Base-by-base conservation (phyloP, 2,113 vertebrate species). In the Mesitornis unicolor region DNA sequence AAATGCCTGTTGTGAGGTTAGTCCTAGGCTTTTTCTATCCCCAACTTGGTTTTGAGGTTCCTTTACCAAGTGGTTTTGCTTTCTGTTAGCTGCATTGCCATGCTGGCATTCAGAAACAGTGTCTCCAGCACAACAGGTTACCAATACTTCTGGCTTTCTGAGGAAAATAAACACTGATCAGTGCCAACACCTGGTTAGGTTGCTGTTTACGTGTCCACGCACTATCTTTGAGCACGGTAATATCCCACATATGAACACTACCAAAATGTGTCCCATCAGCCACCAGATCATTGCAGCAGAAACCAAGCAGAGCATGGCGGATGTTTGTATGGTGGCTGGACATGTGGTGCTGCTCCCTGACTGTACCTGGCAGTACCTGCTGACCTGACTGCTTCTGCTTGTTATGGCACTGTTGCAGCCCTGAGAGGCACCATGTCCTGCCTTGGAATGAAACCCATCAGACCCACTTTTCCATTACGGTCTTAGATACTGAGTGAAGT, bases 321-420 rank as follows among this genome's bases (percentile, higher is more conserved):
- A 22, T 17, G 54, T 45, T 61, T 40, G 4, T 25, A 7, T 28
- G 25, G 28, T 54, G 21, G 22, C 31, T 54, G 47, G 26, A 26
- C 16, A 42, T 0, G 1, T 0, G 0, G 11, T 24, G 24, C 35
- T 83, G 40, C 42, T 50, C 15, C 42, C 25, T 35, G 20, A 7
- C 18, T 43, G 35, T 5, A 42, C 18, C 40, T 84, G 47, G 26
- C 40, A 31, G 45, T 20, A 36, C 65, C 43, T 53, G 38, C 82
- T 65, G 42, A 15, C 19, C 69, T 36, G 15, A 6, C 13, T 1
- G 1, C n/a, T 42, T 9, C 1, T n/a, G 22, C 29, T 67, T 53
- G 35, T 33, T 17, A 18, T 1, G n/a, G 28, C 36, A 18, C 3
- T 13, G 13, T 11, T 67, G 17, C 47, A 82, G 36, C 24, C 33